Conservation (phyloP, 2,797 vertebrate species). For the Sternotherus odoratus region DNA sequence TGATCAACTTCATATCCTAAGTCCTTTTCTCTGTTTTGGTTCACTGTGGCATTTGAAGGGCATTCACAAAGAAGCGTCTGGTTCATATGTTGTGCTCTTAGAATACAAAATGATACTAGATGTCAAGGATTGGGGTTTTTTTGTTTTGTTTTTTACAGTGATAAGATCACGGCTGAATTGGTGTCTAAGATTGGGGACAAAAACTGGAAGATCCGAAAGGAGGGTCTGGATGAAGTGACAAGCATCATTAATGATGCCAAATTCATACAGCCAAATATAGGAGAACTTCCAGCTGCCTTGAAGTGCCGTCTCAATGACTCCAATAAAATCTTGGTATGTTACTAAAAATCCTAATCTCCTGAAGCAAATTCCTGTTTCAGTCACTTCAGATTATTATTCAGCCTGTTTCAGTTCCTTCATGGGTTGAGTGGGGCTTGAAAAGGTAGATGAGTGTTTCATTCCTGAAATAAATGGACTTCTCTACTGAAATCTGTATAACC, state of each 20-base stretch:
- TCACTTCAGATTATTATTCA: background rate
- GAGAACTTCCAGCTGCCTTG: slow-evolving; percentile 92
- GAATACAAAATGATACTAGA: background rate
- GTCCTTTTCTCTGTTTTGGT: background rate
- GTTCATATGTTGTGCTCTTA: background rate
- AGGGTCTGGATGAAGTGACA: slow-evolving; percentile 93
- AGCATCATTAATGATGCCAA: slow-evolving; percentile 96
- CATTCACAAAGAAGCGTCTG: background rate
- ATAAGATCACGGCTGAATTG: slow-evolving; percentile 93
- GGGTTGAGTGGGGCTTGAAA: background rate
- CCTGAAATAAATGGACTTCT: background rate
- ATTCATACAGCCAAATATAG: slow-evolving; percentile 92
- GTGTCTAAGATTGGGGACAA: slow-evolving; percentile 95
- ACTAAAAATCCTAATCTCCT: background rate
- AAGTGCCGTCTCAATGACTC: slow-evolving; percentile 94
- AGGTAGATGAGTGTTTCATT: background rate
- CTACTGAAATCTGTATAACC: background rate
- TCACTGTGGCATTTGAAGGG: background rate
- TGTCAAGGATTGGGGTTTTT: slow-evolving; percentile 11
- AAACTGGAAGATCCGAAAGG: slow-evolving; percentile 99
- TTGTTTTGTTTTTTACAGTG: slow-evolving; percentile 79
- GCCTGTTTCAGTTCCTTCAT: background rate
- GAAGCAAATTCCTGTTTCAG: background rate
- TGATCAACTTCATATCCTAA: background rate
- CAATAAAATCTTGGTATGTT: slow-evolving; percentile 96